Evolutionary conservation across 2,888 invertebrate genomes (phyloP), one percentile per base, ranked within the genome.

Genomic region (Lasioglossum leucozonium): DNA sequence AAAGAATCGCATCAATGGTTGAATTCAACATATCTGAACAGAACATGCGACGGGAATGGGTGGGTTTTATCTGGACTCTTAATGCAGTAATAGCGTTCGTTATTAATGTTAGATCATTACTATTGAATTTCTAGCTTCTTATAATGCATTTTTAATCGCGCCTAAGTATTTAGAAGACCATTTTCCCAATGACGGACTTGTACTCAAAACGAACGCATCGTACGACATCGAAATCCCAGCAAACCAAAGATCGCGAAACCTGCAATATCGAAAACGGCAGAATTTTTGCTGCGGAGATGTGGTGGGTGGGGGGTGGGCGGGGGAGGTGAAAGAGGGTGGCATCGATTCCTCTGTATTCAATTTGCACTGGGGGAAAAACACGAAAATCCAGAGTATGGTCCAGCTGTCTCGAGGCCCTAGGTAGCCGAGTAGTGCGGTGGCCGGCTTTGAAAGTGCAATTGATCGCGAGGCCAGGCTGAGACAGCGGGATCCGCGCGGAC

Each of bases 391-490:
- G 62, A 18, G 11, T 55, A 30, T 8, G 16, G 30, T 62, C 30
- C 62, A 62, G 62, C 62, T 30, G 62, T 30, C 62, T 62, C 6
- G 30, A 8, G 18, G 30, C 30, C 0, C 30, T 55, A 62, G 62
- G 62, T 62, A 8, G 37, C 37, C 37, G 34, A 67, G 37, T 22
- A 37, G 67, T 18, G 30, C 30, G 40, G 44, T 34, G 72, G 58
- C 69, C 67, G 74, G 62, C 51, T 85, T 80, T 34, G 80, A 76
- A 85, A 82, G 72, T 76, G 82, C 85, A 67, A 82, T 85, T 80
- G 85, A 87, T 87, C 80, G 80, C 67, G 62, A 74, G 73, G 72
- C 55, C 69, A 40, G 47, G 44, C 62, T 76, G 77, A 13, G 51
- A 76, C 34, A 51, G 73, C 74, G 81, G 67, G 40, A 72, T 51